Conservation (phyloP, 2,797 vertebrate species). For the Poecile montanus region DNA sequence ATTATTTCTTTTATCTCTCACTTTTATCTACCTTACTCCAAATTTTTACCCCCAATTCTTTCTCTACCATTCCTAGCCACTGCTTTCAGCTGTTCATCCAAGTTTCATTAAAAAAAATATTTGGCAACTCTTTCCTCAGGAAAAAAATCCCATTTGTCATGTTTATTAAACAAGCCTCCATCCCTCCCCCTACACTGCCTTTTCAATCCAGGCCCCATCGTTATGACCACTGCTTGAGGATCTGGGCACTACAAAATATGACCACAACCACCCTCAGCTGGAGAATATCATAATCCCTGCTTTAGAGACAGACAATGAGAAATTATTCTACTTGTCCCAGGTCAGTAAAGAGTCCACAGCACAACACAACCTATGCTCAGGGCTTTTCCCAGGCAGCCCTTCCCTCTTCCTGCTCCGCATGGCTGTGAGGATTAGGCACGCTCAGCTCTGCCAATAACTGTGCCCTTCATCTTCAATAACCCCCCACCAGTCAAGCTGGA, state of each 20-base stretch:
- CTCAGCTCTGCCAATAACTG: background rate
- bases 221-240: background rate
- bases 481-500: background rate
- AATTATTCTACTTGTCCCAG: background rate
- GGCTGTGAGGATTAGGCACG: background rate
- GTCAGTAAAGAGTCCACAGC: background rate
- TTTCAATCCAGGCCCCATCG: background rate
- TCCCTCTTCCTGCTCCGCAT: slow-evolving; percentile 23
- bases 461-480: background rate
- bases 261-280: background rate
- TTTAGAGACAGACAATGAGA: background rate
- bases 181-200: background rate
- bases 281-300: background rate
- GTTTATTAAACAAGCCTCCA: background rate
- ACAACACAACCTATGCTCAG: background rate
- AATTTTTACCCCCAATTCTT: background rate
- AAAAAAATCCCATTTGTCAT: background rate
- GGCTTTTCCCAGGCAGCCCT: slow-evolving; percentile 42
- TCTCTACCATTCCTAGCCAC: background rate
- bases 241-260: background rate
- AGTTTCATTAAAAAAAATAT: background rate
- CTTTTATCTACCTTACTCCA: slow-evolving; percentile 74
- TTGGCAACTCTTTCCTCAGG: background rate
- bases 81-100: slow-evolving; percentile 19
- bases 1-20: slow-evolving; percentile 78